These are phyloP conservation scores for Thereva nobilitata DNA, from an alignment of 2,888 invertebrate genomes.

Conservation along the genomic window DNA sequence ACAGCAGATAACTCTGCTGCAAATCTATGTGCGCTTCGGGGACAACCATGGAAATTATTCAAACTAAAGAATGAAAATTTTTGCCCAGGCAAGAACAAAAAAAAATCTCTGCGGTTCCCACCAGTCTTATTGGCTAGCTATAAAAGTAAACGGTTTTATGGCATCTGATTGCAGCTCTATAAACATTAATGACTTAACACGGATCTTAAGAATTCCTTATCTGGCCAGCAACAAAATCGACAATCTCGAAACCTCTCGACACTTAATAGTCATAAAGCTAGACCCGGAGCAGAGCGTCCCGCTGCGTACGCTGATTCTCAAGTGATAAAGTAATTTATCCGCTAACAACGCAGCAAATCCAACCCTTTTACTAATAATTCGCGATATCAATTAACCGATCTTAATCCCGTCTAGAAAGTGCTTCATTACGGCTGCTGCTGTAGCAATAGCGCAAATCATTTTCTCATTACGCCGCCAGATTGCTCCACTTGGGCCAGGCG, in stretches of 20 bases:
- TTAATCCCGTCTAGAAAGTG: slow-evolving; percentile 14
- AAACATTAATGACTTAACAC: no score
- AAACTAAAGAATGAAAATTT: no score
- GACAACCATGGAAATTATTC: no score
- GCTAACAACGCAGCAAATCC: slow-evolving; percentile 20
- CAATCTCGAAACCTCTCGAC: background rate
- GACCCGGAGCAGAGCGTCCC: background rate
- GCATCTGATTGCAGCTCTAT: no score
- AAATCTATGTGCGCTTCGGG: no score
- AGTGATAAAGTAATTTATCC: slow-evolving; percentile 27
- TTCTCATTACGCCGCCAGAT: slow-evolving; percentile 19
- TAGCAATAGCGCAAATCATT: slow-evolving; percentile 31
- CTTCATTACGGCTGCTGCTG: slow-evolving; percentile 8
- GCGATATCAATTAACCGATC: slow-evolving; percentile 27
- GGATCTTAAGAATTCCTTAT: no score
- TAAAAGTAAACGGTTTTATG: no score
- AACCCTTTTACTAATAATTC: slow-evolving; percentile 19
- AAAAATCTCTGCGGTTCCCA: no score
- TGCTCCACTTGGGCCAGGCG: slow-evolving; percentile 8
- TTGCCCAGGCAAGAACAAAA: no score
- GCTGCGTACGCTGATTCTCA: slow-evolving; percentile 7
- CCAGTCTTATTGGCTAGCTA: no score
- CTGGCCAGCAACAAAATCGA: background rate
- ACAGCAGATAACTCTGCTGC: no score
- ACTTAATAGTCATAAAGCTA: background rate